Evolutionary conservation across 1,140 invertebrate species (phyloP).

Genomic region (Odontomachus brunneus): DNA sequence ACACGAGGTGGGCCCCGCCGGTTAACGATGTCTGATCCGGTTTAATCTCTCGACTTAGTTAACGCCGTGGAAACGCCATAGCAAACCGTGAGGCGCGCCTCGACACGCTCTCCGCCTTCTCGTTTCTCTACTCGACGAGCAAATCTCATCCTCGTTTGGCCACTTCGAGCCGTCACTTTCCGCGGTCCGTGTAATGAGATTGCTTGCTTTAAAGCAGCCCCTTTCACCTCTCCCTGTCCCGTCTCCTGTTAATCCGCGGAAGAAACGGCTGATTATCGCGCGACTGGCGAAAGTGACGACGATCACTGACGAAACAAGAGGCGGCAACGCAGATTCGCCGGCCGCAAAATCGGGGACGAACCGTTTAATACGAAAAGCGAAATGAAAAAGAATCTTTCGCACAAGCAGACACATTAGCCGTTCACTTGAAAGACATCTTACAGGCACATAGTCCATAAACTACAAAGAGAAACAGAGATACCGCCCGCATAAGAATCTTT

Average conservation of each 20-base stretch:
- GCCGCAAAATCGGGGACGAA: no score
- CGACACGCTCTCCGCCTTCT: conserved; percentile 2
- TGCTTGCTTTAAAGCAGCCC: background rate
- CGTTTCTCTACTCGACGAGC: conserved; percentile 21
- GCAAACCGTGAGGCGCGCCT: conserved; percentile 32
- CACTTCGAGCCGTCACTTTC: conserved; percentile 42
- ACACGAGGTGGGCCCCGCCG: conserved; percentile 2
- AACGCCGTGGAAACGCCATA: conserved; percentile 52
- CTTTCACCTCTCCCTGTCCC: no score
- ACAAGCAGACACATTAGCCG: no score
- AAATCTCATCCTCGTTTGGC: background rate
- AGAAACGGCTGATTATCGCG: conserved; percentile 23
- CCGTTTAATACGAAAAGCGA: no score
- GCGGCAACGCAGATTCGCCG: background rate
- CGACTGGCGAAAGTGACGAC: background rate
- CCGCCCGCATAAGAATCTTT: no score
- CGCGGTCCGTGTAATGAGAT: conserved; percentile 40
- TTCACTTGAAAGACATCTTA: no score
- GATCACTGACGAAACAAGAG: conserved; percentile 2
- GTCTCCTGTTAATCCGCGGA: conserved; percentile 16
- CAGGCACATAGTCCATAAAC: no score
- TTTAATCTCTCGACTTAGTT: conserved; percentile 72
- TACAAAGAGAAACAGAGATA: no score
- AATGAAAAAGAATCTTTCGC: no score
- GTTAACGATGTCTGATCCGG: conserved; percentile 65